Conservation (phyloP, 2,113 vertebrate species). For the Bambusicola thoracicus region DNA sequence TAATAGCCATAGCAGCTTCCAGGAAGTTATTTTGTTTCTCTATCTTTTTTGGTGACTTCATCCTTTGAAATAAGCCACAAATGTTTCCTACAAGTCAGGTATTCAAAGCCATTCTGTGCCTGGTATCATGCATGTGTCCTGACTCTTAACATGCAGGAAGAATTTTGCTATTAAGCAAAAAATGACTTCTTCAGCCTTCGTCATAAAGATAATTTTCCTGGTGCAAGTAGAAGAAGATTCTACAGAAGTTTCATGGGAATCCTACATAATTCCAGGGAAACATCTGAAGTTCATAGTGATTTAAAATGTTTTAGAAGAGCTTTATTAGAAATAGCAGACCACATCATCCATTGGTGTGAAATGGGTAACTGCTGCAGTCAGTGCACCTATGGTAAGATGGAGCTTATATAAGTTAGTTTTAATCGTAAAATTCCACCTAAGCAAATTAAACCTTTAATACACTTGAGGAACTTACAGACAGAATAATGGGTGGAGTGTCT, state of each 20-base stretch:
- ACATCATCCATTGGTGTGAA: not conserved
- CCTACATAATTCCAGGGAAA: not conserved
- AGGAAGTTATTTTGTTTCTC: not conserved
- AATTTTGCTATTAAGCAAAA: not conserved
- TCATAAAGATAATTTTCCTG: not conserved
- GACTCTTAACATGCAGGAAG: not conserved
- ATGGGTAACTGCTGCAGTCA: not conserved
- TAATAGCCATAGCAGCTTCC: not conserved
- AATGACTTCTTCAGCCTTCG: not conserved
- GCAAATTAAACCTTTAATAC: not conserved
- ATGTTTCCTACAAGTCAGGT: not conserved
- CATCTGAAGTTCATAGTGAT: not conserved
- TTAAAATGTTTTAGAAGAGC: not conserved
- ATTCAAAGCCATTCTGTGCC: not conserved
- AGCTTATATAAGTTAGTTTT: not conserved
- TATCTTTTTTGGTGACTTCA: not conserved
- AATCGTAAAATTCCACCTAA: not conserved
- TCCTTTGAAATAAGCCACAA: not conserved
- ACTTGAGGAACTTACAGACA: not conserved
- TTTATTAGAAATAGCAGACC: not conserved
- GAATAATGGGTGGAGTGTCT: not conserved
- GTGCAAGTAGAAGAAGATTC: not conserved
- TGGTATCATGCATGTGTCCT: not conserved
- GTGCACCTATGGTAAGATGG: not conserved
- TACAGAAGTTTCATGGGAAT: not conserved